Percentiles rank a stretch among this genome's conserved stretches.
These are phyloP conservation scores for Styela clava DNA, from an alignment of 23 tunicate genomes.

Conservation along the genomic window DNA sequence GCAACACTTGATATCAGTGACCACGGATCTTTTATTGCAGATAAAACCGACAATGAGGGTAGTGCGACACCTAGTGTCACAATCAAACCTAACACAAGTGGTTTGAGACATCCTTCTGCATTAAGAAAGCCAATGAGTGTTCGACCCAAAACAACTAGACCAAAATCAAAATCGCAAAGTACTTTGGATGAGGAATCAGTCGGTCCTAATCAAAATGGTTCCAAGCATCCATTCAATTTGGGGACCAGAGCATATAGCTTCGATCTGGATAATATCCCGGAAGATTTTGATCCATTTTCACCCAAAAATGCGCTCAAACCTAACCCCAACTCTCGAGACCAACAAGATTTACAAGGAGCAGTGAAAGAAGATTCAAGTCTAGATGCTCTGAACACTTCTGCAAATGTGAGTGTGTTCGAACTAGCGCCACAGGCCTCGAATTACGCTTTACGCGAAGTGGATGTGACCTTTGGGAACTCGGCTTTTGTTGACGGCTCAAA, in stretches of 20 bases:
- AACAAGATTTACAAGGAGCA: background rate
- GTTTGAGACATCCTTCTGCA: background rate
- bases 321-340: background rate
- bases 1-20: background rate
- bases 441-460: conserved; percentile 4
- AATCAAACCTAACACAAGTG: background rate
- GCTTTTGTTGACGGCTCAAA: conserved; percentile 23
- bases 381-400: background rate
- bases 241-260: background rate
- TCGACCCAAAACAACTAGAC: background rate
- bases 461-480: background rate
- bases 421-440: background rate
- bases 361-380: background rate
- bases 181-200: background rate
- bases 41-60: background rate
- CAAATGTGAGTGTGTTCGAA: background rate
- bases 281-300: conserved; percentile 15
- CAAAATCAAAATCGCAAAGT: background rate
- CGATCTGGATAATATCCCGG: conserved; percentile 7
- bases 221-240: background rate
- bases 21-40: background rate
- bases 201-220: background rate
- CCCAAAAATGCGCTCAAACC: background rate
- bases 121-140: background rate
- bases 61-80: background rate